Base-by-base conservation (phyloP, 2,113 vertebrate genomes). In the Platichthys flesus region DNA sequence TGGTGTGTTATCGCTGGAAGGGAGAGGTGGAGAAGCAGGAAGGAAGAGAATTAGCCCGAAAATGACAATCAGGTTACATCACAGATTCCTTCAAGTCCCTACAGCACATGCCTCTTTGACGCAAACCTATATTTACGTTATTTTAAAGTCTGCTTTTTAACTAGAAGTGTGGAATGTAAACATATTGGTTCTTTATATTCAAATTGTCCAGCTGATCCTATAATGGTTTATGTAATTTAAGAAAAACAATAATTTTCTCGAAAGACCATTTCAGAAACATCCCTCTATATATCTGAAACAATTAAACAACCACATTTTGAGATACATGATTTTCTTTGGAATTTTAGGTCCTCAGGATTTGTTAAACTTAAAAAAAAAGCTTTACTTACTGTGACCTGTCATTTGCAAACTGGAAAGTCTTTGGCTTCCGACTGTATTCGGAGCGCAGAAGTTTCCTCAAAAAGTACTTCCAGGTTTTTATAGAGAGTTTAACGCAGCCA, bases 1-100 rank as follows among this genome's bases (percentile, higher is more conserved):
- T 89, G 79, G 67, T 37, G 16, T 78, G 67, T 71, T 64, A 66
- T 74, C 76, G 54, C 71, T 67, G 49, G 51, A 9, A 31, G 20
- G 15, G 13, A 65, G 55, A 21, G 65, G 21, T 73, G 63, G 26
- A 66, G 64, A 58, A 37, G 63, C 64, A 72, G 28, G 13, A 23
- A 42, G 9, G 47, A 51, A 18, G 18, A 13, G 9, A 68, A 52
- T 37, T 52, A 23, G 52, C 16, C 49, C 55, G 60, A 21, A 58
- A 67, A 63, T 71, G 12, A 54, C 59, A 68, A 74, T 64, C 14
- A 37, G 5, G 40, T 24, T 16, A 35, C 1, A 4, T 52, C 67
- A 37, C 23, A 26, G 56, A 54, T 24, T 58, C 45, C 0, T 5
- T 5, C 4, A 64, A 47, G 42, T 70, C 20, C 5, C 9, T 13